A percentile compares a stretch with the other conserved stretches of the same genome.
These are phyloP conservation scores for Gisinianus flammeolus DNA, from an alignment of 2,888 invertebrate genomes.

Conservation along the genomic window DNA sequence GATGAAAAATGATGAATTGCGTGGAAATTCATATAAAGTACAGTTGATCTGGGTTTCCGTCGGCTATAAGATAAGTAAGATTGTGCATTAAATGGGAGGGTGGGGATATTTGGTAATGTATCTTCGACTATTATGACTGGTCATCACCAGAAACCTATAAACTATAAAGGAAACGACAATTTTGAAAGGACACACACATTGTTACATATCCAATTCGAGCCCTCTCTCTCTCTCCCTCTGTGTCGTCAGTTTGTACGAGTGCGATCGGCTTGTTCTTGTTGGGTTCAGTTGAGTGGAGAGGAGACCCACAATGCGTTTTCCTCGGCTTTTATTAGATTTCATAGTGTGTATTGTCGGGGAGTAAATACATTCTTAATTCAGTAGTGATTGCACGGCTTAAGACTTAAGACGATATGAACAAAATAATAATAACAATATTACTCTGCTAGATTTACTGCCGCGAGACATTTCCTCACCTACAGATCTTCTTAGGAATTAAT, in stretches of 20 bases:
- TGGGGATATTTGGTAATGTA: too few relatives aligned
- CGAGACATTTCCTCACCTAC: slow-evolving; percentile 37
- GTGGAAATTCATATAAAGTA: not conserved
- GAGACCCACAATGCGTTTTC: not conserved
- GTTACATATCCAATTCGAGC: too few relatives aligned
- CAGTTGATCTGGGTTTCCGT: too few relatives aligned
- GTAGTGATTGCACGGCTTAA: slow-evolving; percentile 31
- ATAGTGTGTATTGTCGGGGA: slow-evolving; percentile 22
- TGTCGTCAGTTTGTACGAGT: not conserved
- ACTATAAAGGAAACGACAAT: too few relatives aligned
- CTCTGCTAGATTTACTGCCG: slow-evolving; percentile 31
- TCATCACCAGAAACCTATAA: too few relatives aligned
- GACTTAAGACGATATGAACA: slow-evolving; percentile 29
- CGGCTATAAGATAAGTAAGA: too few relatives aligned
- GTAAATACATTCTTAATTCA: slow-evolving; percentile 24
- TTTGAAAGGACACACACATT: too few relatives aligned
- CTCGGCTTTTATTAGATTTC: slow-evolving; percentile 23
- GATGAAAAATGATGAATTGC: too few relatives aligned
- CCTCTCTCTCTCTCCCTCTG: not conserved
- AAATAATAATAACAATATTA: slow-evolving; percentile 31
- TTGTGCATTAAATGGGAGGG: too few relatives aligned
- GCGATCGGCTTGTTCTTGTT: too few relatives aligned
- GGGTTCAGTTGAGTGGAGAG: not conserved
- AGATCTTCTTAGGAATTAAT: not conserved
- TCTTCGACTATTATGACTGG: too few relatives aligned